Conservation (phyloP, 2,888 invertebrate species). For the Papilio demoleus region DNA sequence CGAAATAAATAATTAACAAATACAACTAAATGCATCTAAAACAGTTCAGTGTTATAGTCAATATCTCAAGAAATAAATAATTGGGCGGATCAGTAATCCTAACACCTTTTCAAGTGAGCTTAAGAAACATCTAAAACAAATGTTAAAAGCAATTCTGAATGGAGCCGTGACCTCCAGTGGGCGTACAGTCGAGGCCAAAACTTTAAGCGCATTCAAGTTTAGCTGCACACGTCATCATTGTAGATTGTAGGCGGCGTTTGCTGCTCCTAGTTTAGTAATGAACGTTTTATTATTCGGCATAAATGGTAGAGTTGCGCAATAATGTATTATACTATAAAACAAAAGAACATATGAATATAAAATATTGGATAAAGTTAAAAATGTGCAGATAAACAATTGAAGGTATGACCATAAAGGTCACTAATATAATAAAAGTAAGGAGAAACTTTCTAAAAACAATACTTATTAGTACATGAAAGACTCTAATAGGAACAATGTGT, state of each 20-base stretch:
- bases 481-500: too few species aligned
- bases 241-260: constrained; percentile 59
- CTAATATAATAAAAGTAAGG: too few species aligned
- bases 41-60: too few species aligned
- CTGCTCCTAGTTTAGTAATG: constrained; percentile 48
- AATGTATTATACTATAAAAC: constrained; percentile 3
- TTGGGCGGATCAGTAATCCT: not conserved
- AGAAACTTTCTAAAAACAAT: too few species aligned
- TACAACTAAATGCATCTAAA: too few species aligned
- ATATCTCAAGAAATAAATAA: too few species aligned
- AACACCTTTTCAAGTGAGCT: constrained; percentile 27
- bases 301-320: constrained; percentile 15
- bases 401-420: not conserved
- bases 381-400: not conserved
- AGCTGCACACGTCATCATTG: constrained; percentile 44
- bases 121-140: constrained; percentile 32
- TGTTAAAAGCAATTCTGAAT: constrained; percentile 32
- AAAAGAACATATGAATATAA: not conserved
- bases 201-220: constrained; percentile 50
- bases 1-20: not conserved
- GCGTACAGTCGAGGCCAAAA: constrained; percentile 73
- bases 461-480: too few species aligned
- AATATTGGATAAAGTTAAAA: not conserved
- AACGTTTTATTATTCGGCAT: constrained; percentile 10
- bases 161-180: constrained; percentile 51